Percentiles rank a stretch among this genome's conserved stretches.
These are phyloP conservation scores for Tapirus terrestris DNA, from an alignment of 2,113 vertebrate species.

Conservation along the genomic window DNA sequence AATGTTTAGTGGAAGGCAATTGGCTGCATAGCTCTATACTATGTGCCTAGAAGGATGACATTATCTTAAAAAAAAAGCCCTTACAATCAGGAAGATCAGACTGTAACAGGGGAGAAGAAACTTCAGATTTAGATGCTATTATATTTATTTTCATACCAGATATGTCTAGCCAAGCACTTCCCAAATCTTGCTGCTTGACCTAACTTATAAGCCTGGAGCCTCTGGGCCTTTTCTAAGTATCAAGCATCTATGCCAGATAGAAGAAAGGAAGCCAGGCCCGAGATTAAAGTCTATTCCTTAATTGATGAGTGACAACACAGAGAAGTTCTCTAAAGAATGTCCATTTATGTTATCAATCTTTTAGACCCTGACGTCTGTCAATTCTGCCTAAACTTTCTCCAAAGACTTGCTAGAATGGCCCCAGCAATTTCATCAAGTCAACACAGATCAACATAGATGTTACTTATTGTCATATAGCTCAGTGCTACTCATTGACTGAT, in stretches of 20 bases:
- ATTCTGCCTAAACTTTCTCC: neutral
- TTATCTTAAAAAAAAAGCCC: neutral
- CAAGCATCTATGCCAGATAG: neutral
- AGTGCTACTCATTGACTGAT: too few relatives aligned
- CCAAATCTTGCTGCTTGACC: neutral
- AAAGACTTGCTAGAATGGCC: too few relatives aligned
- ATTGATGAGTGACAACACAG: neutral
- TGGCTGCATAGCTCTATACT: neutral
- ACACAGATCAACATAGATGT: too few relatives aligned
- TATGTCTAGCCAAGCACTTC: neutral
- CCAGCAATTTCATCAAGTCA: too few relatives aligned
- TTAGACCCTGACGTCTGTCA: neutral
- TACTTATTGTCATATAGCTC: too few relatives aligned
- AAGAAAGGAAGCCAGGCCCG: neutral
- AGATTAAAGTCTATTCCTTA: neutral
- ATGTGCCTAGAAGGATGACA: neutral
- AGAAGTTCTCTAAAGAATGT: neutral
- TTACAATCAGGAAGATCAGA: neutral
- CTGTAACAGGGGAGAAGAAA: neutral
- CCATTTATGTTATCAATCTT: neutral
- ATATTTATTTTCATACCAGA: neutral
- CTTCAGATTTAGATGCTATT: neutral
- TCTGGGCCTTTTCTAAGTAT: neutral
- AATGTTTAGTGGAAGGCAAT: neutral
- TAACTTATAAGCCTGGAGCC: neutral